Evolutionary conservation across 2,888 invertebrate genomes (phyloP).

Genomic region (Platycnemis pennipes): DNA sequence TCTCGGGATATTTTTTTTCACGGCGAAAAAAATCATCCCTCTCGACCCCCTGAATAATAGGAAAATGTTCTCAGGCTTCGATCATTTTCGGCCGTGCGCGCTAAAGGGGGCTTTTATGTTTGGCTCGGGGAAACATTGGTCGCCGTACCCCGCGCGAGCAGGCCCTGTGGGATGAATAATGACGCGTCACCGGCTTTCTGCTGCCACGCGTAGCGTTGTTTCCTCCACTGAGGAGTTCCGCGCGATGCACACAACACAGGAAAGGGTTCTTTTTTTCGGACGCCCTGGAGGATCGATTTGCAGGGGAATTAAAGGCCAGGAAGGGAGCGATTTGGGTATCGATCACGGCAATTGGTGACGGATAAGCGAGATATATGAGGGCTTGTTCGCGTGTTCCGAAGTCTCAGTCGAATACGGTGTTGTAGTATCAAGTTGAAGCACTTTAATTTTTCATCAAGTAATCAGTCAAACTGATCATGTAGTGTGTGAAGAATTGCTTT

Average conservation of each 20-base stretch:
- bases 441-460: conserved; percentile 18
- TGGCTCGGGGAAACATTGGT: neutral
- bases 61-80: neutral
- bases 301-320: neutral
- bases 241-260: neutral
- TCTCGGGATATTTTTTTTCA: neutral
- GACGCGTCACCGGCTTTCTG: neutral
- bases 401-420: neutral
- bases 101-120: neutral
- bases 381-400: neutral
- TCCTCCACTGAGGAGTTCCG: neutral
- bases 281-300: neutral
- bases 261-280: neutral
- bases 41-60: neutral
- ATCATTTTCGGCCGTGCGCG: conserved; percentile 13
- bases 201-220: neutral
- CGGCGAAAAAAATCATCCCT: neutral
- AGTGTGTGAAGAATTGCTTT: neutral
- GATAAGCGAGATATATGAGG: conserved; percentile 32
- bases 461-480: neutral
- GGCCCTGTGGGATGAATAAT: conserved; percentile 1
- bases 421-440: neutral
- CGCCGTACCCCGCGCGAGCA: neutral
- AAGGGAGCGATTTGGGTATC: neutral
- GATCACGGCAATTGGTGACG: neutral